Percentiles rank a stretch among this genome's conserved stretches.
Conservation (phyloP, 1,140 invertebrate genomes). For the Tetragonula clypearis region DNA sequence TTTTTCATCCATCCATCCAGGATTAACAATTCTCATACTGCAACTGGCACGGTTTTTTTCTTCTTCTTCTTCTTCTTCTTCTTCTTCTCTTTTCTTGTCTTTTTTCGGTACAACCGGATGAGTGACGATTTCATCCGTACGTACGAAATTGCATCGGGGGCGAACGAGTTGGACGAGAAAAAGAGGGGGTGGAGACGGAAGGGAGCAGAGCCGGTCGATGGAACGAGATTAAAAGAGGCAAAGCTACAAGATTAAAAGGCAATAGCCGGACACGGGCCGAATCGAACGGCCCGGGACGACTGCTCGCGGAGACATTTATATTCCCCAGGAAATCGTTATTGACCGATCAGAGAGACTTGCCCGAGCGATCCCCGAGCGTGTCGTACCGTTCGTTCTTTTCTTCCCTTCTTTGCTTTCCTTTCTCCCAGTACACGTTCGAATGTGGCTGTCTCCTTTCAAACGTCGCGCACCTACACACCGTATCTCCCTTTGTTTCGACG, state of each 20-base stretch:
- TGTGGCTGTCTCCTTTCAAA: conserved; percentile 11
- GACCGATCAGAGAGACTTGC: conserved; percentile 58
- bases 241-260: conserved; percentile 75
- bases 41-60: no score
- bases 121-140: conserved; percentile 28
- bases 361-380: conserved; percentile 30
- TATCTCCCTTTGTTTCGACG: not conserved
- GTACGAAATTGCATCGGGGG: conserved; percentile 66
- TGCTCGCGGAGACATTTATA: conserved; percentile 70
- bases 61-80: no score
- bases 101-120: conserved; percentile 32
- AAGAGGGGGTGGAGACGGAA: not conserved
- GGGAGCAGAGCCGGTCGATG: conserved; percentile 59
- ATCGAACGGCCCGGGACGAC: conserved; percentile 50
- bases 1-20: not conserved
- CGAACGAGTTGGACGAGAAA: not conserved
- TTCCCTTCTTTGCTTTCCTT: conserved; percentile 9
- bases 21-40: not conserved
- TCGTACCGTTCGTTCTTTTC: conserved; percentile 28
- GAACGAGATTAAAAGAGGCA: conserved; percentile 75
- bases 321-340: conserved; percentile 70
- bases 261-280: conserved; percentile 60
- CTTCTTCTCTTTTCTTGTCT: no score
- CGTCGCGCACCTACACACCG: conserved; percentile 3
- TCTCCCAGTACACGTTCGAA: no score